phyloP scores from a whole-genome alignment of 2,888 invertebrate genomes.

The Odontothrips loti region DNA sequence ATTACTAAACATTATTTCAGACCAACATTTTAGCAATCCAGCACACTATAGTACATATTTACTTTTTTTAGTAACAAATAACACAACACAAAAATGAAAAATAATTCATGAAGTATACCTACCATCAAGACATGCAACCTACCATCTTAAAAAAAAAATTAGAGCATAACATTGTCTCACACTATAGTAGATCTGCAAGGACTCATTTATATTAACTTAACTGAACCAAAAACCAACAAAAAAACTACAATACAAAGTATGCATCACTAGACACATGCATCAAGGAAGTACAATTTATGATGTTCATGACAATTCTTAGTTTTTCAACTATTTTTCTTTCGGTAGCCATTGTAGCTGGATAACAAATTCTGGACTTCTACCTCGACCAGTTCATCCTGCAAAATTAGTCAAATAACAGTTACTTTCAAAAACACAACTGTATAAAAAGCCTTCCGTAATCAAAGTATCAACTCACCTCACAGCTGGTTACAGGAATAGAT shows the following conservation, averaged over 20 bases:
- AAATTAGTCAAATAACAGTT: slow-evolving; percentile 26
- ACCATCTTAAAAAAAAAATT: too few relatives aligned
- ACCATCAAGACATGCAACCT: too few relatives aligned
- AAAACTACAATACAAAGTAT: background rate
- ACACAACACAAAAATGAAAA: too few relatives aligned
- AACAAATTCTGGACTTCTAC: slow-evolving; percentile 38
- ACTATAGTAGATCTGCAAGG: background rate
- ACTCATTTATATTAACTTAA: background rate
- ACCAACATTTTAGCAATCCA: too few relatives aligned
- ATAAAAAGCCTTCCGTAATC: background rate
- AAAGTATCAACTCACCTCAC: slow-evolving; percentile 37
- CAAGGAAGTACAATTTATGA: background rate
- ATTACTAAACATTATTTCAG: too few relatives aligned
- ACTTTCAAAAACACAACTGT: background rate
- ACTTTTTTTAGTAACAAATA: too few relatives aligned
- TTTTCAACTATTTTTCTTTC: slow-evolving; percentile 30
- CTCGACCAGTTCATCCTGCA: slow-evolving; percentile 38
- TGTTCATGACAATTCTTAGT: background rate
- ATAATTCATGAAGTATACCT: too few relatives aligned
- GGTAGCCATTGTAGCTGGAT: slow-evolving; percentile 37
- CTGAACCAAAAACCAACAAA: background rate
- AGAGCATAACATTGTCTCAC: background rate
- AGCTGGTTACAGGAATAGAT: slow-evolving; percentile 36
- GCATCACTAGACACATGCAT: too few relatives aligned
- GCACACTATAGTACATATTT: too few relatives aligned